phyloP scores from a whole-genome alignment of 2,113 vertebrate genomes.

The Oplegnathus fasciatus region DNA sequence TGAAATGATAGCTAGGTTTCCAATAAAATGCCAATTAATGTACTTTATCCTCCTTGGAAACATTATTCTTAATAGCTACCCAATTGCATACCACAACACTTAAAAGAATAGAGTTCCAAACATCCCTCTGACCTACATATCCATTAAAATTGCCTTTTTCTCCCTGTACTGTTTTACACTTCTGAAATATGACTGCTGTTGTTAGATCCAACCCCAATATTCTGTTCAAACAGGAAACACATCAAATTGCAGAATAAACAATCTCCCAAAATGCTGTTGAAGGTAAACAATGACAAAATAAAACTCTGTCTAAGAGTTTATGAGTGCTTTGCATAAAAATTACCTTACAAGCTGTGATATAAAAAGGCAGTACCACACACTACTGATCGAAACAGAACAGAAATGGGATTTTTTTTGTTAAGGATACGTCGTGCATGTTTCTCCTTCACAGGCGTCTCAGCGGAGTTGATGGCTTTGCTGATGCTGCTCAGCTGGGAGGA shows the following conservation, averaged over 20 bases:
- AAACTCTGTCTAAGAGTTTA: not conserved
- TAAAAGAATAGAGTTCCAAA: not conserved
- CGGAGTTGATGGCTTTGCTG: constrained; percentile 95
- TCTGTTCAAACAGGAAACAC: not conserved
- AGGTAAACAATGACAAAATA: not conserved
- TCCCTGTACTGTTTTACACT: not conserved
- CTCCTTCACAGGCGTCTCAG: constrained; percentile 96
- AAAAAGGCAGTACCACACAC: not conserved
- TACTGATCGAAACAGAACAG: not conserved
- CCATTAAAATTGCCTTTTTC: not conserved
- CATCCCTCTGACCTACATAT: not conserved
- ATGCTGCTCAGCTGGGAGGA: constrained; percentile 92
- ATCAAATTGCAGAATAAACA: not conserved
- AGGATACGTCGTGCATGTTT: constrained; percentile 98
- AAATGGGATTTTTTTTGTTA: not conserved
- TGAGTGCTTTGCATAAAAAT: not conserved
- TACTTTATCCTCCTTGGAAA: not conserved
- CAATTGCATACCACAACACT: not conserved
- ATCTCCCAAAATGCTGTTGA: not conserved
- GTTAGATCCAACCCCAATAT: not conserved
- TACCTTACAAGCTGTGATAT: not conserved
- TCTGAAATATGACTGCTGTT: not conserved
- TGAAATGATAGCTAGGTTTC: not conserved
- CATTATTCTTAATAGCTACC: not conserved
- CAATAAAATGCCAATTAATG: not conserved